Base-by-base conservation (phyloP, 2,113 vertebrate genomes). In the Cepphus grylle region DNA sequence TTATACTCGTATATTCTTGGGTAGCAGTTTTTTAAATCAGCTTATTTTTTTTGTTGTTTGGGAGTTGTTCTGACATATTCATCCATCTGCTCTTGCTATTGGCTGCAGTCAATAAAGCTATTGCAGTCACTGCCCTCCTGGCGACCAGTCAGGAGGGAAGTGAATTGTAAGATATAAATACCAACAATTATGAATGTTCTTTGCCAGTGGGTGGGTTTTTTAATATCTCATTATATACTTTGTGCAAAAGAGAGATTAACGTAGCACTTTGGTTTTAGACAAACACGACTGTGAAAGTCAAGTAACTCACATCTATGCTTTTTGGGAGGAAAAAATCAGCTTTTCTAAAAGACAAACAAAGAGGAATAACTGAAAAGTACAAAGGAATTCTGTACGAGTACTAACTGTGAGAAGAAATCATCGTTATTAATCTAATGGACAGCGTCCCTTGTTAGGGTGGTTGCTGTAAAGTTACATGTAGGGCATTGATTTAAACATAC, bases 401-500 rank as follows among this genome's bases (percentile, higher is more conserved):
- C 36, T 30, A 16, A 52, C 62, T 52, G 53, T 74, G 76, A 69
- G 79, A 72, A 79, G 34, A 82, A 88, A 40, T 90, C 19, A 43
- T 73, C 55, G 15, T 56, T 62, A 38, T 40, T 59, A 50, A 91
- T 62, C 25, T 86, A 58, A 72, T 17, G 42, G 77, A 25, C 40
- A 70, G 65, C 0, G 0, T 85, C 81, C 42, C 77, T 71, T 61
- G 70, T 65, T 71, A 45, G 58, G 7, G 1, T 47, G 45, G 34
- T 65, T 89, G 65, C 61, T 61, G 45, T 70, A 19, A 79, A 89
- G 70, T 85, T 93, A 34, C 53, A 53, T 47, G n/a, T 49, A 93
- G 78, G 78, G 50, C 89, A 86, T 53, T 80, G 91, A 88, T 94
- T 94, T 77, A 85, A 93, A 80, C 73, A 78, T 16, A 69, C 58